Conservation (phyloP, 2,113 vertebrate genomes). For the Menidia beryllina region DNA sequence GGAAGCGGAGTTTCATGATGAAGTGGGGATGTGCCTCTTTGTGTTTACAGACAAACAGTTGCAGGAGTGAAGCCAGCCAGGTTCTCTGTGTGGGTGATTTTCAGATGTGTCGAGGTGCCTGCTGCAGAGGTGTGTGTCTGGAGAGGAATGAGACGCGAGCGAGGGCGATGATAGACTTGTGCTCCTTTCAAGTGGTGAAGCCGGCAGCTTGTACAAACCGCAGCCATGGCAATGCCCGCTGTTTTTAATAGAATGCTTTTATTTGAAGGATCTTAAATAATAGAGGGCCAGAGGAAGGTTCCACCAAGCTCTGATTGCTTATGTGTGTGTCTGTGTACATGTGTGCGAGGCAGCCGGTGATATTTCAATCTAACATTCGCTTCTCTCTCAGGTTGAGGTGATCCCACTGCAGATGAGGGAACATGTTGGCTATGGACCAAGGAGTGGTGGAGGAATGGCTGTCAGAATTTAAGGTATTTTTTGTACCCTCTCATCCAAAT, state of each 20-base stretch:
- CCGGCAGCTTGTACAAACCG: slow-evolving; percentile 12
- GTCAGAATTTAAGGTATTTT: slow-evolving; percentile 95
- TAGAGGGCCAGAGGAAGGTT: background rate
- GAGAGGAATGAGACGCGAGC: slow-evolving; percentile 34
- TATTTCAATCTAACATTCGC: background rate
- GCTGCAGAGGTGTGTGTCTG: slow-evolving; percentile 56
- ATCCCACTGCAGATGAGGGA: slow-evolving; percentile 87
- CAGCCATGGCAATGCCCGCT: slow-evolving; percentile 10
- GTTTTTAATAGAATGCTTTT: slow-evolving; percentile 18
- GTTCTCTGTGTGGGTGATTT: slow-evolving; percentile 53
- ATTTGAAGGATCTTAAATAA: slow-evolving; percentile 1
- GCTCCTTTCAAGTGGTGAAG: slow-evolving; percentile 19
- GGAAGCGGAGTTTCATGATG: slow-evolving; percentile 2
- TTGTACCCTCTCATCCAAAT: background rate
- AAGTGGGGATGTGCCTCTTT: slow-evolving; percentile 4
- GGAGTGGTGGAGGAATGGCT: slow-evolving; percentile 98
- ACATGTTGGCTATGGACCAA: slow-evolving; percentile 96
- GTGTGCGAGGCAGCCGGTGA: background rate
- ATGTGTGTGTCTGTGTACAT: background rate
- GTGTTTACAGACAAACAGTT: slow-evolving; percentile 17
- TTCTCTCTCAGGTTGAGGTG: slow-evolving; percentile 71
- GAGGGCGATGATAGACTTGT: slow-evolving; percentile 14
- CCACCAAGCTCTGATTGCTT: slow-evolving; percentile 20
- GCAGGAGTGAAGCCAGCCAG: slow-evolving; percentile 31
- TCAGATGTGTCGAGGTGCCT: slow-evolving; percentile 28